A percentile compares a stretch with the other conserved stretches of the same genome.
phyloP scores from a whole-genome alignment of 2,888 invertebrate genomes.

The Andricus curvator region DNA sequence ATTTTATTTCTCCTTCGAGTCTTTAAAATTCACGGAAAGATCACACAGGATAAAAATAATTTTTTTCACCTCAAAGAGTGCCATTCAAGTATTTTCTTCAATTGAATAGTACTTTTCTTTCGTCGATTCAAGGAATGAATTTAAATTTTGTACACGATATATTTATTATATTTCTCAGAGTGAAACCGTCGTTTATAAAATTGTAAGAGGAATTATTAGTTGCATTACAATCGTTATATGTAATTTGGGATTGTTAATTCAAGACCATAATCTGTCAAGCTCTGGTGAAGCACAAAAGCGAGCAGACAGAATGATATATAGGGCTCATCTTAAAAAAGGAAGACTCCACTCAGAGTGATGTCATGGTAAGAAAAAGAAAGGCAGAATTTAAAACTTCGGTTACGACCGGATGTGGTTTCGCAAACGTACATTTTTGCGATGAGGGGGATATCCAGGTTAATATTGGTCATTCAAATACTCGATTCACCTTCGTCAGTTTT shows the following conservation, averaged over 20 bases:
- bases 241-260: conserved; percentile 16
- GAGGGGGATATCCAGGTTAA: conserved; percentile 15
- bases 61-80: neutral
- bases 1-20: neutral
- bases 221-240: conserved; percentile 2
- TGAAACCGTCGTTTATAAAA: neutral
- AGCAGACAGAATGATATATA: conserved; percentile 6
- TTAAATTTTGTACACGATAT: neutral
- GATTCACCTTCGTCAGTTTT: neutral
- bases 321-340: conserved; percentile 15
- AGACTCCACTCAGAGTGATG: conserved; percentile 26
- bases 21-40: too few species aligned
- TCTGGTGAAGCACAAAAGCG: conserved; percentile 10
- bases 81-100: neutral
- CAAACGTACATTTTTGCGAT: conserved; percentile 14
- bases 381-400: conserved; percentile 21
- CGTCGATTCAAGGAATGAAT: neutral
- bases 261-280: conserved; percentile 3
- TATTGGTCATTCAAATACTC: neutral
- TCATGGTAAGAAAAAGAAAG: conserved; percentile 27
- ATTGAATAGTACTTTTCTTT: neutral
- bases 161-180: conserved; percentile 3
- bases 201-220: neutral
- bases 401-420: conserved; percentile 24
- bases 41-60: neutral